These are phyloP conservation scores for Choloepus hoffmanni DNA, from an alignment of 2,113 vertebrate genomes.

Conservation along the genomic window DNA sequence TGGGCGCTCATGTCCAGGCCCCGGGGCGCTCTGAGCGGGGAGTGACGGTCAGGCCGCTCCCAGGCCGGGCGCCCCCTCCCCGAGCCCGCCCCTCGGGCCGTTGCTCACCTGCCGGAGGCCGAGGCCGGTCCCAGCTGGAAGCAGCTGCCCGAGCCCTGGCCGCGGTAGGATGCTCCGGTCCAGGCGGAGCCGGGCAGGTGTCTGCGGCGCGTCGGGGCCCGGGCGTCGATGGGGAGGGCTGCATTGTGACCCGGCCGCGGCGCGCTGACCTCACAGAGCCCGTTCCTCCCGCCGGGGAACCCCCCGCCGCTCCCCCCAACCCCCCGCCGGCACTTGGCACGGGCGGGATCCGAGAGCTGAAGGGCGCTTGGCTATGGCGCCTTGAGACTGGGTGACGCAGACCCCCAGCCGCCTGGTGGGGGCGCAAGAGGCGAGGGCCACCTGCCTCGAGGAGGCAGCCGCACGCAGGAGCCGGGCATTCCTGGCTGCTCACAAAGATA, in stretches of 20 bases:
- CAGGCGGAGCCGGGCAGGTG: constrained; percentile 77
- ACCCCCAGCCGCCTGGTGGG: neutral
- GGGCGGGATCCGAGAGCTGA: neutral
- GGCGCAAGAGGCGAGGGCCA: neutral
- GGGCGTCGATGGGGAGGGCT: constrained; percentile 51
- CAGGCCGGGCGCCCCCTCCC: neutral
- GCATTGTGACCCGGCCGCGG: constrained; percentile 75
- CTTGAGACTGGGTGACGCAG: neutral
- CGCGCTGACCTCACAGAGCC: constrained; percentile 77
- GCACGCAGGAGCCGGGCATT: neutral
- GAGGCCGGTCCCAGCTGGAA: constrained; percentile 75
- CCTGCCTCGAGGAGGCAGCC: neutral
- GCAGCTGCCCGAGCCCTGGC: constrained; percentile 78
- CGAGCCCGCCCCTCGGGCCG: neutral
- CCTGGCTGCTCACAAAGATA: neutral
- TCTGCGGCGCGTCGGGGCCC: constrained; percentile 50
- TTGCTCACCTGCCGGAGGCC: constrained; percentile 76
- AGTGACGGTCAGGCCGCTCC: constrained; percentile 48
- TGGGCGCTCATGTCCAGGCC: constrained; percentile 84
- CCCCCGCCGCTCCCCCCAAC: neutral
- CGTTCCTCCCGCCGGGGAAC: constrained; percentile 54
- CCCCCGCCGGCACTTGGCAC: neutral
- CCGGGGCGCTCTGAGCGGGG: constrained; percentile 57
- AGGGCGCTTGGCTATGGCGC: neutral
- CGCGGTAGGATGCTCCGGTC: constrained; percentile 73